Base-by-base conservation (phyloP, 2,888 invertebrate species). In the Polymixis flavicincta region DNA sequence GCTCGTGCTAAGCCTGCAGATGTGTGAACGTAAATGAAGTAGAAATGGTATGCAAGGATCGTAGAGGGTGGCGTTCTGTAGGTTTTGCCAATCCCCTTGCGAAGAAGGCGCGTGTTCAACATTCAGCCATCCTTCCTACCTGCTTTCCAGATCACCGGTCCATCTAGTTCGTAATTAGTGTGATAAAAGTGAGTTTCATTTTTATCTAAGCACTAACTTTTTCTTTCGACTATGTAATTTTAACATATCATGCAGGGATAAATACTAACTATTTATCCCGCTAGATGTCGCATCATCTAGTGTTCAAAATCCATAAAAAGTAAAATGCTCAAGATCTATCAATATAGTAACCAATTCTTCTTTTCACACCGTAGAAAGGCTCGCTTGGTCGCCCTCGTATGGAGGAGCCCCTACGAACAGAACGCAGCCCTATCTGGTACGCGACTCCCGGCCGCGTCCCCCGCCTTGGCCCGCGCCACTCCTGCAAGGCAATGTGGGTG, bases 401-500 rank as follows among this genome's bases (percentile, higher is more conserved):
- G 80, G 97, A 95, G 86, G 97, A 95, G 42, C 87, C 92, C 0
- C 63, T 88, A 0, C 89, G 93, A 2, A 85, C 92, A 17, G 95
- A 95, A 2, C 96, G 97, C 81, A 95, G 97, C 60, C 96, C 97
- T 55, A 96, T 97, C 0, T 98, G 98, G 98, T 97, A 97, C 91
- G 97, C 98, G 45, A 97, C 97, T 73, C 98, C 99, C 1, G 98
- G 97, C 9, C 95, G 97, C 4, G 97, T 99, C 50, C 98, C 98
- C 0, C 98, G 98, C 69, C 97, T 99, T 63, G 99, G 99, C 0
- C 98, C 98, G 0, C 97, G 98, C 75, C 98, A 98, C 95, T 98
- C 99, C 0, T 97, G 99, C 85, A 97, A 98, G 88, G 99, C 99
- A 0, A 98, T 98, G 0, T 99, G 99, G 99, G 97, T 99, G 25